A percentile compares a stretch with the other conserved stretches of the same genome.
These are phyloP conservation scores for Autographa gamma DNA, from an alignment of 2,888 invertebrate genomes.

Conservation along the genomic window DNA sequence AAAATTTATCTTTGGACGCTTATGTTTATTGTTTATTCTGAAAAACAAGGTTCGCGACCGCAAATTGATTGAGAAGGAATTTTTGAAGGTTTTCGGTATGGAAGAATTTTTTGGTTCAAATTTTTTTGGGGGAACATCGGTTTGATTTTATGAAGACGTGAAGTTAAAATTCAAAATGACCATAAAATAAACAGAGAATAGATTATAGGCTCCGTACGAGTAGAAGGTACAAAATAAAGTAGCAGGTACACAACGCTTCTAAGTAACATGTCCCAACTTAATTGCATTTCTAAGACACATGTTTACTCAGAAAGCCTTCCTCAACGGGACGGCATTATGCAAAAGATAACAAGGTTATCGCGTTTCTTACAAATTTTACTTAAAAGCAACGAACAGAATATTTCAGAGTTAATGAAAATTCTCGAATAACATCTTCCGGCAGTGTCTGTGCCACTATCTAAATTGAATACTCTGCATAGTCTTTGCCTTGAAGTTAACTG, in stretches of 20 bases:
- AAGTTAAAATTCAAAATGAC: neutral
- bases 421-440: slow-evolving; percentile 46
- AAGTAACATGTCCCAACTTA: slow-evolving; percentile 38
- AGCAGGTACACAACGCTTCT: slow-evolving; percentile 18
- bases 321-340: slow-evolving; percentile 22
- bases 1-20: slow-evolving; percentile 32
- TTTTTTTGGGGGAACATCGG: neutral
- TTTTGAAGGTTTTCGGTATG: neutral
- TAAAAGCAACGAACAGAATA: slow-evolving; percentile 45
- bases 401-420: slow-evolving; percentile 58
- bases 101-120: neutral
- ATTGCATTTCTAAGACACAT: slow-evolving; percentile 42
- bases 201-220: no score
- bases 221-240: neutral
- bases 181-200: no score
- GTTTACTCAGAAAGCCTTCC: slow-evolving; percentile 17
- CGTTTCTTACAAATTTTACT: slow-evolving; percentile 44
- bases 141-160: neutral
- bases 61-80: slow-evolving; percentile 2
- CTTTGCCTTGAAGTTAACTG: slow-evolving; percentile 27
- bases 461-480: slow-evolving; percentile 53
- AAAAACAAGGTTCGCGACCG: slow-evolving; percentile 8
- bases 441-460: slow-evolving; percentile 47
- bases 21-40: slow-evolving; percentile 27
- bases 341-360: slow-evolving; percentile 39